Percentiles rank a stretch among this genome's conserved stretches.
These are phyloP conservation scores for Brachionus rubens DNA, from an alignment of 1,140 invertebrate genomes.

Conservation along the genomic window DNA sequence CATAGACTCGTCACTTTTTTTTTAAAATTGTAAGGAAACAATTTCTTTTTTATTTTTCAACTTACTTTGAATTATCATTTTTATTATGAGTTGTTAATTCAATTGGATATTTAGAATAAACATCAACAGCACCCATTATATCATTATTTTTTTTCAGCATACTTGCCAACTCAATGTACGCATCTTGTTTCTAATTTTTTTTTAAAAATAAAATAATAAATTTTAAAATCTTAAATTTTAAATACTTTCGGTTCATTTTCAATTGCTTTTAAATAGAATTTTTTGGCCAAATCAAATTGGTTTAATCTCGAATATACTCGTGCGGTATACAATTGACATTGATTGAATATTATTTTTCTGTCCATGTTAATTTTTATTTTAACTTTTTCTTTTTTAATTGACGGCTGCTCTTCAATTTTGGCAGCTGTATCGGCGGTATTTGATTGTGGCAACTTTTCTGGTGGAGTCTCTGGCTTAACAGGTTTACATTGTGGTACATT, in stretches of 20 bases:
- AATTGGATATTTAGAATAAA: constrained; percentile 29
- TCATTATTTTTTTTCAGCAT: constrained; percentile 41
- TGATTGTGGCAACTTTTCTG: not conserved
- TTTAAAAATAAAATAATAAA: not conserved
- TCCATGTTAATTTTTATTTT: constrained; percentile 10
- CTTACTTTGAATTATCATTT: not conserved
- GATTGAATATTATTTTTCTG: not conserved
- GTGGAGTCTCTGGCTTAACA: not conserved
- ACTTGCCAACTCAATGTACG: constrained; percentile 38
- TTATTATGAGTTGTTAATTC: not conserved
- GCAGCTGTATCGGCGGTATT: not conserved
- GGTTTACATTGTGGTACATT: not conserved
- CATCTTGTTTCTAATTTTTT: constrained; percentile 40
- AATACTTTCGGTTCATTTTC: constrained; percentile 22
- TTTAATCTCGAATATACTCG: constrained; percentile 13
- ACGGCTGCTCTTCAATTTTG: not conserved
- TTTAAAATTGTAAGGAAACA: too few relatives aligned
- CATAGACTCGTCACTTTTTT: not conserved
- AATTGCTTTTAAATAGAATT: constrained; percentile 27
- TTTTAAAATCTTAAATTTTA: not conserved
- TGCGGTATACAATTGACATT: not conserved
- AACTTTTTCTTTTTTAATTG: constrained; percentile 6
- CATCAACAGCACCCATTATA: constrained; percentile 39
- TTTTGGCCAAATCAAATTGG: constrained; percentile 24
- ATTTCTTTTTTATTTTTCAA: too few relatives aligned